phyloP scores from a whole-genome alignment of 2,113 vertebrate species.

The Peromyscus californicus region DNA sequence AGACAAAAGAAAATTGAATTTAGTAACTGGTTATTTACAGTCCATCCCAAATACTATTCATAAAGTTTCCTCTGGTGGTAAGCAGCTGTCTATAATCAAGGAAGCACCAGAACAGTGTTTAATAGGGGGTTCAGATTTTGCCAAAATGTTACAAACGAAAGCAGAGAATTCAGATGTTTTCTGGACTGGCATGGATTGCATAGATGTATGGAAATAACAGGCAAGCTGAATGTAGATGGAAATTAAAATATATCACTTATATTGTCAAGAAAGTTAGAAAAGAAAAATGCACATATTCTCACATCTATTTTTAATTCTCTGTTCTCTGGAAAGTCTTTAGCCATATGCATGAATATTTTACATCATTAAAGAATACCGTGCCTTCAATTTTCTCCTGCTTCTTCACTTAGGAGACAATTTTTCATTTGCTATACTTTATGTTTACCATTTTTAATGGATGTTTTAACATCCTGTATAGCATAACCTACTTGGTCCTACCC shows the following conservation, averaged over 20 bases:
- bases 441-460: background rate
- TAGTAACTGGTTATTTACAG: background rate
- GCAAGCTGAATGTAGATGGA: background rate
- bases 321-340: constrained; percentile 50
- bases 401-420: background rate
- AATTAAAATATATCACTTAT: constrained; percentile 56
- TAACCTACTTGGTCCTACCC: background rate
- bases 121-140: background rate
- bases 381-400: constrained; percentile 36
- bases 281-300: constrained; percentile 44
- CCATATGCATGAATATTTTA: constrained; percentile 67
- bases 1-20: background rate
- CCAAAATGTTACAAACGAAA: background rate
- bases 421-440: background rate
- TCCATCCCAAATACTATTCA: background rate
- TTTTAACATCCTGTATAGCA: constrained; percentile 28
- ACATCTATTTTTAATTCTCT: constrained; percentile 64
- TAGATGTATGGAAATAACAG: constrained; percentile 4
- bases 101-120: background rate
- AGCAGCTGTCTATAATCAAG: background rate
- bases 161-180: background rate
- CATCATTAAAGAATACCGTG: constrained; percentile 49
- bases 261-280: constrained; percentile 62
- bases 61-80: background rate
- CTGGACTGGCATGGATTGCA: background rate